Evolutionary conservation across 2,888 invertebrate species (phyloP).

Genomic region (Fragum sueziense): DNA sequence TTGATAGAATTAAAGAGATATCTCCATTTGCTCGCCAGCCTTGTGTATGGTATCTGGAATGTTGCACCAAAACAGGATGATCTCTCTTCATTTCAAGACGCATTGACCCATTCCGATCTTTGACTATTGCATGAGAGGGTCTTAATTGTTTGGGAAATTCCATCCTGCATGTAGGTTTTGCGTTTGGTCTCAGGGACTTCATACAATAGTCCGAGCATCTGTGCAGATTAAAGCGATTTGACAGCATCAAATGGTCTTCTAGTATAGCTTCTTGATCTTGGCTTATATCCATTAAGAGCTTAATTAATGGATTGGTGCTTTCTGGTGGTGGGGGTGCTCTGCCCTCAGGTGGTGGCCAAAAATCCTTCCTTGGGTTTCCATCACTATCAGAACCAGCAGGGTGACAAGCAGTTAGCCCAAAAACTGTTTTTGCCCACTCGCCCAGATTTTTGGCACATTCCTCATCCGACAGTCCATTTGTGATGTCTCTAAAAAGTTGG

Average conservation of each 20-base stretch:
- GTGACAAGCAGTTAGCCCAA: conserved; percentile 59
- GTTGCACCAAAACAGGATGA: conserved; percentile 62
- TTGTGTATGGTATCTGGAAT: conserved; percentile 63
- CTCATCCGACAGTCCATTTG: conserved; percentile 46
- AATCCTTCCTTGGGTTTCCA: conserved; percentile 55
- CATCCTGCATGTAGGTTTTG: conserved; percentile 57
- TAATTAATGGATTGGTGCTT: conserved; percentile 60
- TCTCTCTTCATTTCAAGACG: conserved; percentile 64
- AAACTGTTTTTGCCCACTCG: conserved; percentile 51
- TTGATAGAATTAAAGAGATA: conserved; percentile 65
- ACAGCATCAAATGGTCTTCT: conserved; percentile 51
- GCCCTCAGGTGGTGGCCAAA: conserved; percentile 67
- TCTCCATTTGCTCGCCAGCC: conserved; percentile 65
- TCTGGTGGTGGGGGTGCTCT: conserved; percentile 57
- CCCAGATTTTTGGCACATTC: conserved; percentile 38
- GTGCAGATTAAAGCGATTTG: conserved; percentile 57
- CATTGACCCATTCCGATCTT: conserved; percentile 59
- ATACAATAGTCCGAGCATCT: conserved; percentile 54
- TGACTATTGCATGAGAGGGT: conserved; percentile 48
- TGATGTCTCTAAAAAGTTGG: conserved; percentile 42
- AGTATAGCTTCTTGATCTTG: conserved; percentile 50
- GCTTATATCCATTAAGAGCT: conserved; percentile 64
- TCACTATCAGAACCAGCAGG: conserved; percentile 43
- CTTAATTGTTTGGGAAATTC: conserved; percentile 50
- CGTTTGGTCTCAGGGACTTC: conserved; percentile 6